Evolutionary conservation across 2,888 invertebrate species (phyloP).

Genomic region (Rutpela maculata): DNA sequence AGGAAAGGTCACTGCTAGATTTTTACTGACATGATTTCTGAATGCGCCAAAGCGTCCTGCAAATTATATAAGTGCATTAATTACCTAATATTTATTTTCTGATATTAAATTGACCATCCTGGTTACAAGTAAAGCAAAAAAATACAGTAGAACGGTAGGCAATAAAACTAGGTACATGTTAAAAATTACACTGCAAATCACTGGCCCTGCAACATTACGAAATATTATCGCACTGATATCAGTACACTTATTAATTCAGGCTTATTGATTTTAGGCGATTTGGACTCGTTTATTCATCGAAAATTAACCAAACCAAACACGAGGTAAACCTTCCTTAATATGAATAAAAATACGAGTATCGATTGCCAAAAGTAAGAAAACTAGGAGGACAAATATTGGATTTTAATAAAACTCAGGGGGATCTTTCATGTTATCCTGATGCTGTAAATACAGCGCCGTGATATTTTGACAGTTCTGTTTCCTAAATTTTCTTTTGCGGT

Average conservation of each 20-base stretch:
- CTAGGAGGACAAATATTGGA: conserved; percentile 15
- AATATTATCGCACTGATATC: not conserved
- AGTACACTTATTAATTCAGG: conserved; percentile 17
- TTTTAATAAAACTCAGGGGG: conserved; percentile 11
- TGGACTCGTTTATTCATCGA: not conserved
- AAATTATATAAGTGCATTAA: no score
- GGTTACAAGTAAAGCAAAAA: no score
- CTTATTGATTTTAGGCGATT: conserved; percentile 16
- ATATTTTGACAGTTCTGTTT: conserved; percentile 24
- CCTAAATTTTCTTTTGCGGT: conserved; percentile 1
- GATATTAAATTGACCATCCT: no score
- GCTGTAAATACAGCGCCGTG: conserved; percentile 15
- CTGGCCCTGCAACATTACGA: no score
- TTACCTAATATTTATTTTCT: no score
- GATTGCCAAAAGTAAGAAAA: conserved; percentile 17
- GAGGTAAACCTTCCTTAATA: not conserved
- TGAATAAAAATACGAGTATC: conserved; percentile 19
- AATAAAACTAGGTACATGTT: no score
- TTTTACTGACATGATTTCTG: no score
- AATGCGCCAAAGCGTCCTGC: no score
- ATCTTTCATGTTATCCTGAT: conserved; percentile 8
- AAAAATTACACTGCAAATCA: no score
- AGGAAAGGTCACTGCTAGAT: not conserved
- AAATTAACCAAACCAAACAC: not conserved
- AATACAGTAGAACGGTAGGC: no score